Base-by-base conservation (phyloP, 2,888 invertebrate genomes). In the Leptarthrus brevirostris region DNA sequence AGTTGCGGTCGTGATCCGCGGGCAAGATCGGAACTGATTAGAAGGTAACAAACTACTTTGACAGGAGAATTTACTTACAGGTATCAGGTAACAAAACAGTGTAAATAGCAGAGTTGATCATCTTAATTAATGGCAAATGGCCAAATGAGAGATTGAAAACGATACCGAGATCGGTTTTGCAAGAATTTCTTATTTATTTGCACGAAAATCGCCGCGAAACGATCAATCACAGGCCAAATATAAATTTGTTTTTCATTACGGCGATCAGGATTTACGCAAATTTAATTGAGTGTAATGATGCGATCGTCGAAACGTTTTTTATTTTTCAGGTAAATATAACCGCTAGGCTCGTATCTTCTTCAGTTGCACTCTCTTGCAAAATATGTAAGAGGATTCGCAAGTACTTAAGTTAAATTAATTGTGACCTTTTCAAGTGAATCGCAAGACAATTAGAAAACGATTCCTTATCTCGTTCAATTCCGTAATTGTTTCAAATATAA, bases 111-210 rank as follows among this genome's bases (percentile, higher is more conserved):
- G 14, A 16, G 44, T 14, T 47, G 47, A 64, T 64, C 61, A 36
- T 44, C 26, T 44, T 64, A 64, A 64, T 64, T 64, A 47, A 64
- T 64, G 18, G 40, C 40, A 4, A 14, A 14, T 40, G 47, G 14
- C 22, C 44, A 24, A 36, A 22, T 47, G 14, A 14, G 20, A 20
- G 47, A 22, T 64, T 10, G 64, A 64, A 22, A 8, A 36, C 16
- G 44, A 44, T 64, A 64, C 22, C n/a, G 47, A 16, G 10, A 54
- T 22, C 16, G 40, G 24, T 64, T 64, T 64, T 47, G 64, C 24
- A 64, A 64, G 40, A 14, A 22, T 64, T 47, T 40, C 64, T 18
- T 10, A 64, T 64, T 47, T 40, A 64, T 24, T 47, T 64, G 47
- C 64, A 44, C 20, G 64, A 24, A 20, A 64, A 64, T 20, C 14